Conservation (phyloP, 2,797 vertebrate genomes). For the Etheostoma perlongum region DNA sequence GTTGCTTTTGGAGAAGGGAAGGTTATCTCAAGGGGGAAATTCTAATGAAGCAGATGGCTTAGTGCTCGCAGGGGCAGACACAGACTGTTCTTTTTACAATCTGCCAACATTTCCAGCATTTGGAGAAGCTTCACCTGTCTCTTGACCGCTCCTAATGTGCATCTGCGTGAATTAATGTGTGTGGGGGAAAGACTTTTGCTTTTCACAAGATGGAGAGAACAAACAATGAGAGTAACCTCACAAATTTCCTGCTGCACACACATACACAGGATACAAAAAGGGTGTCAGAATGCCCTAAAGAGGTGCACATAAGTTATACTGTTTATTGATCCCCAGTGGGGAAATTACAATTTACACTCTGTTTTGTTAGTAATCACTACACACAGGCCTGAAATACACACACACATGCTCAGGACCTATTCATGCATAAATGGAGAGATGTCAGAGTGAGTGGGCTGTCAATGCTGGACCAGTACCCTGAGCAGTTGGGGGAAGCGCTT, state of each 20-base stretch:
- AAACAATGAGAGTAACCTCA: conserved; percentile 2
- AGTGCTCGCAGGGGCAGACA: conserved; percentile 80
- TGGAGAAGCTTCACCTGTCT: conserved; percentile 77
- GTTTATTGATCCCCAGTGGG: no score
- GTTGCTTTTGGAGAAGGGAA: conserved; percentile 78
- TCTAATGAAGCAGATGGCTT: conserved; percentile 88
- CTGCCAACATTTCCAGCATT: conserved; percentile 78
- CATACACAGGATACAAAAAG: not conserved
- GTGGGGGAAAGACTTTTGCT: conserved; percentile 7
- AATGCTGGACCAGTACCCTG: no score
- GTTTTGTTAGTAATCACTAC: no score
- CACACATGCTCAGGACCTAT: no score
- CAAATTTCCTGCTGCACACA: conserved; percentile 14
- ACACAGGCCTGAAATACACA: no score
- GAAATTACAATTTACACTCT: no score
- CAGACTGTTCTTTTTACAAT: conserved; percentile 78
- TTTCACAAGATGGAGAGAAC: conserved; percentile 11
- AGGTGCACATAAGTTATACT: not conserved
- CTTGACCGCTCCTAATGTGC: conserved; percentile 57
- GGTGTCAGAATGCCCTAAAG: not conserved
- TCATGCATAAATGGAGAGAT: no score
- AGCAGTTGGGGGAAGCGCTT: no score
- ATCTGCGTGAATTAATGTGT: conserved; percentile 19
- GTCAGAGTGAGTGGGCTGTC: no score
- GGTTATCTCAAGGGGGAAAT: conserved; percentile 89